Percentiles rank a stretch among this genome's conserved stretches.
Conservation (phyloP, 2,113 vertebrate species). For the Silurus glanis region DNA sequence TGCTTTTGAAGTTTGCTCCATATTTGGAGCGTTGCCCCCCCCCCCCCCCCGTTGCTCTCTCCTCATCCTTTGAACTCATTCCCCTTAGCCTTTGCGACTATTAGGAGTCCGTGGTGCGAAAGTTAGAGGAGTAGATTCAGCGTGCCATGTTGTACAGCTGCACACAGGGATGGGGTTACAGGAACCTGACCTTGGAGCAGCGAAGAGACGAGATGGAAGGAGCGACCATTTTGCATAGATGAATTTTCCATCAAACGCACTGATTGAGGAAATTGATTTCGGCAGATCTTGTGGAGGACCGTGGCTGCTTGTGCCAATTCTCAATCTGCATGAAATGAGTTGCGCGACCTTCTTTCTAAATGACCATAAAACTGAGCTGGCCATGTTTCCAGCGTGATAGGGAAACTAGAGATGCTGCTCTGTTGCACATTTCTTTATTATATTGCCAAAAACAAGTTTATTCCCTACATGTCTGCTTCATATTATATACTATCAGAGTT, state of each 20-base stretch:
- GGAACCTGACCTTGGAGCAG: constrained; percentile 50
- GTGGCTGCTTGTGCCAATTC: constrained; percentile 23
- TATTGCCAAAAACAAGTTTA: neutral
- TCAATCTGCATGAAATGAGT: constrained; percentile 35
- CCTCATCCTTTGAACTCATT: constrained; percentile 55
- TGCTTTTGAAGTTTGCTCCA: constrained; percentile 49
- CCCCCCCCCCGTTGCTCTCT: constrained; percentile 31
- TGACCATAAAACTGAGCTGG: neutral
- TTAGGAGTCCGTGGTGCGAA: constrained; percentile 45
- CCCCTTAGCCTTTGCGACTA: constrained; percentile 46
- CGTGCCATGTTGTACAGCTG: constrained; percentile 54
- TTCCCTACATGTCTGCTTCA: neutral
- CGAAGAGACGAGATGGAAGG: constrained; percentile 20
- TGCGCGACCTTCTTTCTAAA: neutral
- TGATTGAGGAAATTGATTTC: constrained; percentile 20
- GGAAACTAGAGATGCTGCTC: neutral
- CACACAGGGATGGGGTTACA: constrained; percentile 54
- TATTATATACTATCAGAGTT: neutral
- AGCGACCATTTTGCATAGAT: constrained; percentile 6
- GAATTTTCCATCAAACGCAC: constrained; percentile 11
- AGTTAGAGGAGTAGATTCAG: constrained; percentile 54
- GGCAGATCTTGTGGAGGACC: constrained; percentile 2
- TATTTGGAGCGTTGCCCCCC: constrained; percentile 42
- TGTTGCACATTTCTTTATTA: neutral
- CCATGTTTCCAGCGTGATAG: neutral